Base-by-base conservation (phyloP, 2,113 vertebrate species). In the Corythaeola cristata region DNA sequence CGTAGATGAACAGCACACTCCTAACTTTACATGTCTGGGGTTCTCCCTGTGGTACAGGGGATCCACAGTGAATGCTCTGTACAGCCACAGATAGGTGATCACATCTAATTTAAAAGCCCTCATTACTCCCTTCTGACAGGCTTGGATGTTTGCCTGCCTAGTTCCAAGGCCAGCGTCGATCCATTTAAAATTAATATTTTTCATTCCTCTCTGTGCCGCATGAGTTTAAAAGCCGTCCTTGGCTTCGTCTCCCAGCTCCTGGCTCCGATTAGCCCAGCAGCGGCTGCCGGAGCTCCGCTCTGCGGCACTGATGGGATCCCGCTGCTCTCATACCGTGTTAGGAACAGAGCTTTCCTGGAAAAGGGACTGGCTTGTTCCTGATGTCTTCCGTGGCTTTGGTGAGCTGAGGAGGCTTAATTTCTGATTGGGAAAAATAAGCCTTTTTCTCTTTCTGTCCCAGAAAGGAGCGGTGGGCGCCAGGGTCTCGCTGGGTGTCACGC, bases 141-240 rank as follows among this genome's bases (percentile, higher is more conserved):
- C 78, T 95, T 95, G 97, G 95, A 91, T 60, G 76, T 81, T 96
- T 97, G 96, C 94, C 96, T 91, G 68, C 88, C 82, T 84, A 18
- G 55, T 85, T 97, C 76, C 85, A 93, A 88, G 76, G 82, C 95
- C 88, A 81, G 52, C 1, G 37, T 78, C n/a, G 5, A 95, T 81
- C 94, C 94, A 95, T 96, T 95, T 94, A 80, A 92, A 97, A 94
- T 95, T 95, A 87, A 82, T 96, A 94, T 96, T 95, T 96, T 95
- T 86, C 84, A 75, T 83, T 91, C 89, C 73, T 73, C n/a, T 49
- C 59, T 76, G 32, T 1, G 2, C 81, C 0, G 6, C 17, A 3
- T 76, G 55, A 60, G n/a, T 73, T 92, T 89, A 37, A 59, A 91
- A 86, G 85, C 84, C 77, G 35, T 72, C 58, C 60, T 83, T 87